These are phyloP conservation scores for Popillia japonica DNA, from an alignment of 1,140 invertebrate genomes.

Conservation along the genomic window DNA sequence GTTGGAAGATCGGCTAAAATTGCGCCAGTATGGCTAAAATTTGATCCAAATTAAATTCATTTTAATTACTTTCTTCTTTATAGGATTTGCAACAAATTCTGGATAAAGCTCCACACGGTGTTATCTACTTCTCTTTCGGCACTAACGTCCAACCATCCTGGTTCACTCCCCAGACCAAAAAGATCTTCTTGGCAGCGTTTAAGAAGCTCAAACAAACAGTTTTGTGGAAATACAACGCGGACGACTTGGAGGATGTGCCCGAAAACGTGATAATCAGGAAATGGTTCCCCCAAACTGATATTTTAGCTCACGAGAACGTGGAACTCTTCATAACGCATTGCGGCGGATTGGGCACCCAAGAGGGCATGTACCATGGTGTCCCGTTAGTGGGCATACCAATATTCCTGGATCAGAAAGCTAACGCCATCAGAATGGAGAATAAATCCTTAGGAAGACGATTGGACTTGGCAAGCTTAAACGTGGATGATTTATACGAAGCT, in stretches of 20 bases:
- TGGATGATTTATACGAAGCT: conserved; percentile 39
- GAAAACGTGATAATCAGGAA: conserved; percentile 65
- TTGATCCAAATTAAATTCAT: no score
- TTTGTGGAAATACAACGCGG: conserved; percentile 72
- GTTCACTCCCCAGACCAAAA: conserved; percentile 60
- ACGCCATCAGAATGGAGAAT: conserved; percentile 43
- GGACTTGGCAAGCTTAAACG: conserved; percentile 47
- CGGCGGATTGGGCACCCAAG: conserved; percentile 61
- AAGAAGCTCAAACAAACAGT: conserved; percentile 66
- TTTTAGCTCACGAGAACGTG: conserved; percentile 58
- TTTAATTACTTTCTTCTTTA: no score
- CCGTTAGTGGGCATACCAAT: conserved; percentile 64
- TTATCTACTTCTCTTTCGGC: conserved; percentile 76
- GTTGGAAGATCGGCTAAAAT: no score
- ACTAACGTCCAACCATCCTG: conserved; percentile 64
- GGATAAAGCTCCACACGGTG: conserved; percentile 66
- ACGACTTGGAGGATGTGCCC: conserved; percentile 59
- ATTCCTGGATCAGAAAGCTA: conserved; percentile 58
- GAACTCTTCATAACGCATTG: conserved; percentile 62
- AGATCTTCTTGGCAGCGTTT: conserved; percentile 63
- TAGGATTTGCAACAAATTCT: conserved; percentile 63
- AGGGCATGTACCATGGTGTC: conserved; percentile 62
- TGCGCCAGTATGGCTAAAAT: no score
- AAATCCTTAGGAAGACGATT: conserved; percentile 39
- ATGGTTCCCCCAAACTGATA: conserved; percentile 68